Percentiles rank a stretch among this genome's conserved stretches.
phyloP scores from a whole-genome alignment of 2,113 vertebrate species.

The Lates calcarifer region DNA sequence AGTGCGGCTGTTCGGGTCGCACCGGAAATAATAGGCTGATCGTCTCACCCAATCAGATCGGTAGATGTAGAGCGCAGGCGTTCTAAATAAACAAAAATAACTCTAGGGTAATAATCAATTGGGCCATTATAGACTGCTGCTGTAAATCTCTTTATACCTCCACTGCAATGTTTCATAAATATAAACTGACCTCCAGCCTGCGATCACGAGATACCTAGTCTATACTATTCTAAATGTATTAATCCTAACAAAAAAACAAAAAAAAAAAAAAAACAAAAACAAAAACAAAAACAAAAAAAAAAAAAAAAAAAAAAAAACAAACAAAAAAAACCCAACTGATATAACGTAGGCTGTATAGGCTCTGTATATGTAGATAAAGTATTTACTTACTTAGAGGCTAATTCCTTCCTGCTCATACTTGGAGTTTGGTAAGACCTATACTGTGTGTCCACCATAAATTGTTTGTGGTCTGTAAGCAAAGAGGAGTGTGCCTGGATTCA shows the following conservation, averaged over 20 bases:
- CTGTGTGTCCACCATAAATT: background rate
- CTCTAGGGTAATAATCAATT: no score
- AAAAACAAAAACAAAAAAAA: no score
- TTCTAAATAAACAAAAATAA: background rate
- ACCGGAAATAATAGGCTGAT: conserved; percentile 45
- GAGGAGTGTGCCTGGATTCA: background rate
- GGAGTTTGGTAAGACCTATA: background rate
- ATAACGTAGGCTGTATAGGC: background rate
- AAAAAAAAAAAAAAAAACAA: no score
- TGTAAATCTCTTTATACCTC: background rate
- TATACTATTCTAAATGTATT: background rate
- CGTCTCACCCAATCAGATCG: conserved; percentile 30
- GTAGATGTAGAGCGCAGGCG: conserved; percentile 46
- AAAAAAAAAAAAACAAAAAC: no score
- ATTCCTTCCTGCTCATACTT: background rate
- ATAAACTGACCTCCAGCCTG: background rate
- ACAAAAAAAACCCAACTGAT: no score
- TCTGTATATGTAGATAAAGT: background rate
- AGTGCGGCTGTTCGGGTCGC: background rate
- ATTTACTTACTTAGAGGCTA: no score
- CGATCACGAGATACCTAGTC: background rate
- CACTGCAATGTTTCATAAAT: no score
- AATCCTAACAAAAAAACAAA: background rate
- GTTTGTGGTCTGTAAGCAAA: background rate
- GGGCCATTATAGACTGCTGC: background rate